Percentiles rank a stretch among this genome's conserved stretches.
Evolutionary conservation across 2,888 invertebrate genomes (phyloP).

Genomic region (Conomelus anceps): DNA sequence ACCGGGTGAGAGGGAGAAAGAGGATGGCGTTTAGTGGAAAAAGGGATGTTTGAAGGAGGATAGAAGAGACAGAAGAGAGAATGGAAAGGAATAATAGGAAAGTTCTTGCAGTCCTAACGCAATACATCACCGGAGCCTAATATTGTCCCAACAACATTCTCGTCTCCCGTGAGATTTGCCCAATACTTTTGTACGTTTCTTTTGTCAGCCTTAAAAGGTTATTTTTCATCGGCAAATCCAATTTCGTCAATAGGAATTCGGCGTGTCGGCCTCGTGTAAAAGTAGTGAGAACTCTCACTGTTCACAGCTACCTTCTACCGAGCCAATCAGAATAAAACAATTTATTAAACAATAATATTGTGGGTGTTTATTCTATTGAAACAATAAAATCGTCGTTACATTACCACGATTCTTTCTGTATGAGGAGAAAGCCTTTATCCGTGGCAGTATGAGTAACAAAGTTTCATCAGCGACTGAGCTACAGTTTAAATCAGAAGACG

Average conservation of each 20-base stretch:
- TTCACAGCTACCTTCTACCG: no score
- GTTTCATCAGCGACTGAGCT: no score
- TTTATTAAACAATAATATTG: no score
- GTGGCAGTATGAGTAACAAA: no score
- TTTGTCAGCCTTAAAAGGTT: not conserved
- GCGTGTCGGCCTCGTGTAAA: not conserved
- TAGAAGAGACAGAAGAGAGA: not conserved
- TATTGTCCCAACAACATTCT: not conserved
- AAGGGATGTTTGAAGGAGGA: not conserved
- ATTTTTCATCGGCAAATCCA: not conserved
- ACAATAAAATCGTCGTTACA: no score
- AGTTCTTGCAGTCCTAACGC: not conserved
- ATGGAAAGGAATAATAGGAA: not conserved
- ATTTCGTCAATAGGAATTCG: not conserved
- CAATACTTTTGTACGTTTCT: not conserved
- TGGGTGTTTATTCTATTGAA: no score
- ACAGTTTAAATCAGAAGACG: no score
- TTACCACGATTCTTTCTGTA: no score
- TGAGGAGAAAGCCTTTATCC: no score
- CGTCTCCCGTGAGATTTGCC: not conserved
- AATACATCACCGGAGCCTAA: not conserved
- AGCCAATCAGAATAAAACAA: not conserved
- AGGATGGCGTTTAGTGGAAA: not conserved
- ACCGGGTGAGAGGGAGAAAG: not conserved
- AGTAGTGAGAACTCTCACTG: not conserved